Evolutionary conservation across 2,797 vertebrate genomes (phyloP), one percentile per base, ranked within the genome.

Genomic region (Cossypha dichroa): DNA sequence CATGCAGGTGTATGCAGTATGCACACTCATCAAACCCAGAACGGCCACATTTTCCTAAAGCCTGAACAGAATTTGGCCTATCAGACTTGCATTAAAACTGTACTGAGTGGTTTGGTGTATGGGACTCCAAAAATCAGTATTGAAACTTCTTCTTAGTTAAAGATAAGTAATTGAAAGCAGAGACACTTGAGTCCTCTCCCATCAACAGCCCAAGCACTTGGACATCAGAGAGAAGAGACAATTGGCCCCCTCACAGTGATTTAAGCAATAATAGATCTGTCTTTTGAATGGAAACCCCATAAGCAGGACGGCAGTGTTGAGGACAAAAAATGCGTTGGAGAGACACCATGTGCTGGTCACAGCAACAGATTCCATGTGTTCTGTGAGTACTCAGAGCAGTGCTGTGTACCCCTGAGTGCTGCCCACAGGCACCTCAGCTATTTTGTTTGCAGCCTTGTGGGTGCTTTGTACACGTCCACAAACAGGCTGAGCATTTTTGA

Each of bases 321-420:
- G 6, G 29, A 38, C 16, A 82, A 25, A 89, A 68, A 15, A 28
- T 2, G 4, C 45, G 23, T 43, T 75, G 54, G 38, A 52, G 49
- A 75, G 36, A 59, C 52, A 52, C 18, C 13, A 4, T 14, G 67
- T 63, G 52, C 40, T n/a, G 41, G 10, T 78, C 17, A 23, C 48
- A 69, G 43, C 36, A 73, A 73, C 16, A 45, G 66, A 69, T 9
- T 45, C 40, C 21, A 15, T 73, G 52, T 59, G 9, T 56, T 59
- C 80, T 48, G 10, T 0, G 2, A 40, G 34, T 5, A 16, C 13
- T 10, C 63, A 38, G 48, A 78, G n/a, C 0, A 4, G 19, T 0
- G 15, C 20, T 40, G 8, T 1, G 1, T 33, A 28, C 14, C 70
- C 76, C 69, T 5, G 3, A 40, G 33, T 21, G 46, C 36, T 62